A percentile compares a stretch with the other conserved stretches of the same genome.
Evolutionary conservation across 64 coral and sea anemone species (phyloP).

Genomic region (Stichodactyla helianthus): DNA sequence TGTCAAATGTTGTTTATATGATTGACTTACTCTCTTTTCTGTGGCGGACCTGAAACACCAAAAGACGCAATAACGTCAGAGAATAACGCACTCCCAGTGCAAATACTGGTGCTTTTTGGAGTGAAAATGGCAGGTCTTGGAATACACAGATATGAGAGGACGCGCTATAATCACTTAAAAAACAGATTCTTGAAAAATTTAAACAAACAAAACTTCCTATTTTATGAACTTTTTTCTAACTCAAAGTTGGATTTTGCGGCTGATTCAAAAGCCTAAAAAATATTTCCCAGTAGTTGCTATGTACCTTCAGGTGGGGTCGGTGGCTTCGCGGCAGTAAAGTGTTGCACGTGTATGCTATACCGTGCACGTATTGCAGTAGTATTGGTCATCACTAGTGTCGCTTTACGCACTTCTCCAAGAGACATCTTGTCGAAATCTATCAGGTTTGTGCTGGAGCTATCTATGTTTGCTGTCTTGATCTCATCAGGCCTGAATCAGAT

Average conservation of each 20-base stretch:
- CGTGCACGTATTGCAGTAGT: conserved; percentile 77
- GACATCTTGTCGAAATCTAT: conserved; percentile 72
- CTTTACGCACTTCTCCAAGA: conserved; percentile 59
- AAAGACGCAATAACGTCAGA: neutral
- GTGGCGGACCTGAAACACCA: conserved; percentile 8
- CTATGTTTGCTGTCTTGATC: conserved; percentile 39
- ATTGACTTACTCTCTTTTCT: conserved; percentile 17
- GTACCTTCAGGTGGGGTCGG: conserved; percentile 91
- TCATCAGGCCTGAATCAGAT: conserved; percentile 50
- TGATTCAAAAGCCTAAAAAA: too few species aligned
- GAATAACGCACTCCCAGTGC: too few species aligned
- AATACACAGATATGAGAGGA: too few species aligned
- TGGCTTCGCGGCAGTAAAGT: conserved; percentile 84
- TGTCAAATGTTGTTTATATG: neutral
- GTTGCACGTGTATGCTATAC: conserved; percentile 68
- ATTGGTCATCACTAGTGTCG: conserved; percentile 80
- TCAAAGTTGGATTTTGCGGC: too few species aligned
- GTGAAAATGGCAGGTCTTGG: too few species aligned
- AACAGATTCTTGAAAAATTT: too few species aligned
- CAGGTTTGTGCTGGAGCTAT: conserved; percentile 24
- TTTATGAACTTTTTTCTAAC: too few species aligned
- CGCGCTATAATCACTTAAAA: too few species aligned
- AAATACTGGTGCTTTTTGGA: too few species aligned
- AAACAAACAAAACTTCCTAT: too few species aligned
- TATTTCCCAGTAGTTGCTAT: neutral